These are phyloP conservation scores for Oryzias woworae DNA, from an alignment of 2,113 vertebrate species.

Conservation along the genomic window DNA sequence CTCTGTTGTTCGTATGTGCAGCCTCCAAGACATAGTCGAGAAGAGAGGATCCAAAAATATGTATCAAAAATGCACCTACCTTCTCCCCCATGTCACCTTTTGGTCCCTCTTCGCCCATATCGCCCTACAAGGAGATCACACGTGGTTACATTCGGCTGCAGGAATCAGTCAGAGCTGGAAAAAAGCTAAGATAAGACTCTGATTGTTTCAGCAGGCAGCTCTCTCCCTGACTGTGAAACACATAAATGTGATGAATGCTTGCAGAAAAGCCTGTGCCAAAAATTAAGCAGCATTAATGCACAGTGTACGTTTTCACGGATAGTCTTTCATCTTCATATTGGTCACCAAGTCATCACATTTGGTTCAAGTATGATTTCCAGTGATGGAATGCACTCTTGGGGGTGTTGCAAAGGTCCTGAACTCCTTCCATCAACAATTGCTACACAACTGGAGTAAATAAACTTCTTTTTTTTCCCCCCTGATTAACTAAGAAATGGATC, in stretches of 20 bases:
- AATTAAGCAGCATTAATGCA: conserved; percentile 16
- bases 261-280: conserved; percentile 4
- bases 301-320: conserved; percentile 1
- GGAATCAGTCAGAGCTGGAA: conserved; percentile 5
- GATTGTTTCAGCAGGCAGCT: conserved; percentile 14
- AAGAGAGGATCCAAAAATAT: conserved; percentile 10
- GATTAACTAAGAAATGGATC: not conserved
- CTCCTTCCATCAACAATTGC: conserved; percentile 1
- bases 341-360: conserved; percentile 30
- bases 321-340: conserved; percentile 15
- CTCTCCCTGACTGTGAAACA: conserved; percentile 14
- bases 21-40: conserved; percentile 35
- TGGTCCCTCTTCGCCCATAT: conserved; percentile 85
- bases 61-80: conserved; percentile 73
- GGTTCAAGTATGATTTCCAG: conserved; percentile 37
- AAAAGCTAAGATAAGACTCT: not conserved
- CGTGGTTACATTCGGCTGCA: not conserved
- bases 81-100: conserved; percentile 92
- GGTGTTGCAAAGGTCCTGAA: conserved; percentile 3
- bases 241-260: conserved; percentile 11
- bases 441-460: too few relatives aligned
- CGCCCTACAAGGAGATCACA: conserved; percentile 79
- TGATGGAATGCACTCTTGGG: conserved; percentile 32
- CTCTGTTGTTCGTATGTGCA: conserved; percentile 23
- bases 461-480: not conserved